Evolutionary conservation across 2,797 vertebrate species (phyloP).

Genomic region (Sebastes hubbsi): DNA sequence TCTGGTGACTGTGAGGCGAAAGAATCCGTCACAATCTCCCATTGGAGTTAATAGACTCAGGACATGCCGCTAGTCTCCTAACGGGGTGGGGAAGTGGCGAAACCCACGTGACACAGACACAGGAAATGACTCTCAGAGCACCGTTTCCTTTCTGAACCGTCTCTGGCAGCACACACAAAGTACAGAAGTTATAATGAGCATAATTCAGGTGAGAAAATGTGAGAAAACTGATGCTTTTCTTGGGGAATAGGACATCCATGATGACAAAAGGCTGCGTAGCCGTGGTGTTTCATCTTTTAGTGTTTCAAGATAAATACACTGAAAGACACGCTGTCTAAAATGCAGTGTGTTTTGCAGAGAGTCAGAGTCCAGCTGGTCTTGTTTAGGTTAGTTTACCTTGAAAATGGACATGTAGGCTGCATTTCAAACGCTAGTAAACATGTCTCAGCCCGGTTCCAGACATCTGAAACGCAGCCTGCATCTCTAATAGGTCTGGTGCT

Average conservation of each 20-base stretch:
- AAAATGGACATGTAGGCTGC: background rate
- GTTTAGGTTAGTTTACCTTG: background rate
- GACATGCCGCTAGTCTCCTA: no score
- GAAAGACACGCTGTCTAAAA: background rate
- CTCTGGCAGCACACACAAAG: no score
- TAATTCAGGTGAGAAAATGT: background rate
- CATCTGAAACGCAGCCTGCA: background rate
- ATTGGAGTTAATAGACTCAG: no score
- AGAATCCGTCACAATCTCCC: no score
- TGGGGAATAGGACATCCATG: background rate
- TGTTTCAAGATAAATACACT: background rate
- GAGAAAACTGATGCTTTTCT: background rate
- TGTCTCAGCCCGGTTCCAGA: background rate
- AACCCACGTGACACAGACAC: no score
- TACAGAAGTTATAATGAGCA: no score
- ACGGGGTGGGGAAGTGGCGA: no score
- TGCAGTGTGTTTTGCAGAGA: background rate
- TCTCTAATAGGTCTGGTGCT: background rate
- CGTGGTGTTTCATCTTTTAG: background rate
- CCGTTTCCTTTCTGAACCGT: no score
- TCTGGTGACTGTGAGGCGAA: no score
- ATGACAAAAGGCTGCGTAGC: background rate
- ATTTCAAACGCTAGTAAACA: background rate
- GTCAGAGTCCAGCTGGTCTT: background rate
- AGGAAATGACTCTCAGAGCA: no score